Evolutionary conservation across 2,888 invertebrate genomes (phyloP).

Genomic region (Sceliomorpha sp.): DNA sequence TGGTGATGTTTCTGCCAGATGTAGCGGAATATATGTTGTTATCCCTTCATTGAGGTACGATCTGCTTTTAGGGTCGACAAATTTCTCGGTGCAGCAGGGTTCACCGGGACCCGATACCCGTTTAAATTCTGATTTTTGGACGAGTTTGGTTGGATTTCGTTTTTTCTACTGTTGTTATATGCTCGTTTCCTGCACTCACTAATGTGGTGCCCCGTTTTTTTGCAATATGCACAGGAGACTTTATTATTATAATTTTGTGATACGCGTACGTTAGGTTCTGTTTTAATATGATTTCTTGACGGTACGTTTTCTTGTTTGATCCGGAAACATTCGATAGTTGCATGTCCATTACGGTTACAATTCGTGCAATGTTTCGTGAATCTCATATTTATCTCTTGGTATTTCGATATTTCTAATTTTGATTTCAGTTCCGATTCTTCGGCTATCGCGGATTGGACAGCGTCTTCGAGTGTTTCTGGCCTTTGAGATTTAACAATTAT

Average conservation of each 20-base stretch:
- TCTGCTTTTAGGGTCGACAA: neutral
- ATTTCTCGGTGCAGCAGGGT: conserved; percentile 7
- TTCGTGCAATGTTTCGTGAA: no score
- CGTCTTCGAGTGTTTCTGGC: conserved; percentile 62
- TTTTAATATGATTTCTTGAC: no score
- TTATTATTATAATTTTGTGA: no score
- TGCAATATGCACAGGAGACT: conserved; percentile 34
- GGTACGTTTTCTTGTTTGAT: no score
- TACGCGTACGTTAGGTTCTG: no score
- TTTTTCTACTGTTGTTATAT: conserved; percentile 40
- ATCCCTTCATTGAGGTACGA: no score
- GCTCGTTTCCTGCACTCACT: conserved; percentile 26
- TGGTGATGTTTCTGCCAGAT: no score
- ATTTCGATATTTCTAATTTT: conserved; percentile 41
- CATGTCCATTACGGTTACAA: no score
- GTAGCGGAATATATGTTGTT: no score
- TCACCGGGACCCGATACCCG: neutral
- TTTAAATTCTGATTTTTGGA: conserved; percentile 31
- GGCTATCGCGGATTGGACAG: conserved; percentile 61
- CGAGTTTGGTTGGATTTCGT: conserved; percentile 29
- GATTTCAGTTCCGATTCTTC: conserved; percentile 64
- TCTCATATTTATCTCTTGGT: conserved; percentile 21
- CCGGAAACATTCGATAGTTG: no score
- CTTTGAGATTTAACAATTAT: conserved; percentile 67
- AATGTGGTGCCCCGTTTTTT: conserved; percentile 32